Conservation (phyloP, 2,888 invertebrate genomes). For the Gastrophysa polygoni region DNA sequence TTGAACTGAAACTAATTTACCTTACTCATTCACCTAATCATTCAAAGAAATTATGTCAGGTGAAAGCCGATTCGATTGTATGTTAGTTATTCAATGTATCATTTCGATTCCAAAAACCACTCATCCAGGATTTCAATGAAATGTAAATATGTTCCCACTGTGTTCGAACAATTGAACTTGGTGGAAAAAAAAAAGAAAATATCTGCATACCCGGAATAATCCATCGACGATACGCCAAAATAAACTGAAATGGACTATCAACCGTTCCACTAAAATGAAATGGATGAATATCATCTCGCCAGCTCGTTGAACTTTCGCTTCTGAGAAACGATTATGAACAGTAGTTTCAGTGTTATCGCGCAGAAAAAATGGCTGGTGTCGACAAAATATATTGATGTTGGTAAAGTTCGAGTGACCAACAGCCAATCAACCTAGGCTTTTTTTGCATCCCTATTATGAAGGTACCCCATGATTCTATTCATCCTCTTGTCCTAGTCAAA, state of each 20-base stretch:
- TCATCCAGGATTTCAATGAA: background rate
- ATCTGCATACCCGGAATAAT: background rate
- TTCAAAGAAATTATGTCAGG: too few relatives aligned
- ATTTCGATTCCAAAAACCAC: too few relatives aligned
- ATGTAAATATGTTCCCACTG: background rate
- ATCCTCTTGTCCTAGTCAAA: too few relatives aligned
- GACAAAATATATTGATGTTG: conserved; percentile 26
- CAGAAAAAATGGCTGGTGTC: conserved; percentile 30
- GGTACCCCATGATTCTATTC: too few relatives aligned
- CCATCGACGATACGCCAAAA: background rate
- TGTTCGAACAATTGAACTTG: background rate
- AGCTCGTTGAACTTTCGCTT: conserved; percentile 32
- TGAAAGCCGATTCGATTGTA: too few relatives aligned
- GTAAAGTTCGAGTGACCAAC: conserved; percentile 15
- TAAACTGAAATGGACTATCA: conserved; percentile 26
- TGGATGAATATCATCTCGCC: conserved; percentile 22
- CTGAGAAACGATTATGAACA: conserved; percentile 31
- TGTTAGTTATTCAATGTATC: too few relatives aligned
- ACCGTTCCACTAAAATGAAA: conserved; percentile 20
- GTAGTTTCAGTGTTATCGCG: conserved; percentile 31
- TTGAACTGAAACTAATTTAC: too few relatives aligned
- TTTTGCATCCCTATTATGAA: too few relatives aligned
- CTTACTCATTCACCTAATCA: too few relatives aligned
- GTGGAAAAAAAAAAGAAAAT: background rate
- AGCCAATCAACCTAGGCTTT: too few relatives aligned